Evolutionary conservation across 2,797 vertebrate genomes (phyloP), one percentile per base, ranked within the genome.

Genomic region (Sylvia borin): DNA sequence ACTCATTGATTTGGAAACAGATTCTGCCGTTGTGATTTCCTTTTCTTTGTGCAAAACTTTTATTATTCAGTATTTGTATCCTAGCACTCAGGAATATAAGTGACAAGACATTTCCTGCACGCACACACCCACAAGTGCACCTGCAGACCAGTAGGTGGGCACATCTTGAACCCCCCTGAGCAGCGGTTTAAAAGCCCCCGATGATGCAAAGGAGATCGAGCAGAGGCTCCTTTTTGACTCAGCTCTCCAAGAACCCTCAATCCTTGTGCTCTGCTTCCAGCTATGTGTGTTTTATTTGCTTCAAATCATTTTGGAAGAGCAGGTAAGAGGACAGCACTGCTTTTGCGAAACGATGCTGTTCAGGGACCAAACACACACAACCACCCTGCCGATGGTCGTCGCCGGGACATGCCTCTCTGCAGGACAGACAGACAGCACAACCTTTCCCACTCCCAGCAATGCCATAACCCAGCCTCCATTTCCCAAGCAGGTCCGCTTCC

Each of bases 11-110:
- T 87, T 66, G 67, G 54, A 42, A 92, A 85, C 55, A 90, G 77
- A 82, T 90, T 89, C 88, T 80, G 47, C 58, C 0, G 0, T 55
- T 71, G 74, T 5, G 31, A 89, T 90, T 92, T 95, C 80, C 77
- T 90, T 92, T 71, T 45, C 88, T 90, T 91, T 78, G 74, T 92
- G 88, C 66, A 91, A 85, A 89, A 65, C 61, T 76, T 88, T 25
- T 40, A 14, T 82, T 80, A 67, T 48, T 42, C 48, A 62, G 4
- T 70, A 90, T 85, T 88, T 85, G 71, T 75, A 93, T 43, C 61
- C 67, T 50, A 92, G 53, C 60, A 65, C 42, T 88, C 71, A 61
- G n/a, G 61, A 93, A 47, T 43, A 7, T 26, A 79, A 88, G 55
- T 16, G 57, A 90, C 61, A 77, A 51, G 79, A 90, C 67, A 71